Percentiles rank a stretch among this genome's conserved stretches.
Evolutionary conservation across 2,797 vertebrate genomes (phyloP).

Genomic region (Xiphophorus birchmanni): DNA sequence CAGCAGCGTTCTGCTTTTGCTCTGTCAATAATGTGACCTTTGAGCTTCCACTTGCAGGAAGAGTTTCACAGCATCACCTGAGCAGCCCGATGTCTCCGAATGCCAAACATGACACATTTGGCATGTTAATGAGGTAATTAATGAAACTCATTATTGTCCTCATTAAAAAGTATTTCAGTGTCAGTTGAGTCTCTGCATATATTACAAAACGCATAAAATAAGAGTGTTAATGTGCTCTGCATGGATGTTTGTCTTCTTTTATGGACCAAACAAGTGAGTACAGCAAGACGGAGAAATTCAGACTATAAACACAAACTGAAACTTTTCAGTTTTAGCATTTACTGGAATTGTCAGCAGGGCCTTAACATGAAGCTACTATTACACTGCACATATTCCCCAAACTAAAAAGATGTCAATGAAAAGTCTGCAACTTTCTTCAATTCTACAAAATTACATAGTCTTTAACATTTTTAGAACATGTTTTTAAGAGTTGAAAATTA

Average conservation of each 20-base stretch:
- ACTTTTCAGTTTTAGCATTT: not conserved
- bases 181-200: conserved; percentile 1
- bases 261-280: not conserved
- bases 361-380: not conserved
- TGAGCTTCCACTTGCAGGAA: conserved; percentile 6
- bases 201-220: not conserved
- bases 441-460: not conserved
- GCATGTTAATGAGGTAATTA: conserved; percentile 16
- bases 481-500: not conserved
- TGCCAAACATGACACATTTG: not conserved
- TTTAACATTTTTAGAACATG: not conserved
- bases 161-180: conserved; percentile 19
- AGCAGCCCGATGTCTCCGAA: not conserved
- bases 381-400: not conserved
- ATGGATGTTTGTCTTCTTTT: not conserved
- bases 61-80: not conserved
- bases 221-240: not conserved
- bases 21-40: conserved; percentile 9
- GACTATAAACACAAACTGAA: not conserved
- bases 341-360: not conserved
- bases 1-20: not conserved
- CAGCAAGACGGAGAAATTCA: not conserved
- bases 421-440: not conserved
- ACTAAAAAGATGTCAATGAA: not conserved
- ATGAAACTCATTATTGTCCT: conserved; percentile 8